Evolutionary conservation across 2,797 vertebrate genomes (phyloP).

Genomic region (Zalophus californianus): DNA sequence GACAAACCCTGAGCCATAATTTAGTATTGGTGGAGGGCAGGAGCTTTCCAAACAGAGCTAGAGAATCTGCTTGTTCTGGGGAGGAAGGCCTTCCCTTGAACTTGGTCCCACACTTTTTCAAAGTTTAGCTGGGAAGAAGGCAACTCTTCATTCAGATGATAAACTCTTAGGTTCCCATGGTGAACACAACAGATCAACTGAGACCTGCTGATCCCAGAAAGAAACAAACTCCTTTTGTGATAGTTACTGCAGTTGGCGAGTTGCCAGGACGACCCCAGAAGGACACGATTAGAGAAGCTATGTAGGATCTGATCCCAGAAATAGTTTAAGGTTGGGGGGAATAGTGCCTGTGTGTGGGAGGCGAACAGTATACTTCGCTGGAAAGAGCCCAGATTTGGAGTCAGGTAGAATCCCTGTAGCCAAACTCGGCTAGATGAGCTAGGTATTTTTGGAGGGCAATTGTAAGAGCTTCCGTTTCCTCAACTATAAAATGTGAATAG

Average conservation of each 20-base stretch:
- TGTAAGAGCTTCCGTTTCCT: conserved; percentile 37
- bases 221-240: conserved; percentile 56
- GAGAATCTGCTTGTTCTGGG: not conserved
- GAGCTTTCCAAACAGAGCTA: conserved; percentile 12
- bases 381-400: not conserved
- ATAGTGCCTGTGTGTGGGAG: not conserved
- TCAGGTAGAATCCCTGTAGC: not conserved
- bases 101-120: not conserved
- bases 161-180: conserved; percentile 46
- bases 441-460: not conserved
- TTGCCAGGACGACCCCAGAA: conserved; percentile 59
- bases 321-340: conserved; percentile 43
- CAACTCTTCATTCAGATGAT: not conserved
- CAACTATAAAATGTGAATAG: not conserved
- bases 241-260: conserved; percentile 31
- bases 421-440: not conserved
- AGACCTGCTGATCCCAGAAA: conserved; percentile 56
- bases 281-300: not conserved
- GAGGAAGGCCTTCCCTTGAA: conserved; percentile 32
- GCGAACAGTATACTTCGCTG: not conserved
- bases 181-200: conserved; percentile 25
- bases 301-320: conserved; percentile 36
- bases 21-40: not conserved
- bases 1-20: not conserved
- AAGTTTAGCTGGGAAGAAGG: conserved; percentile 34